phyloP scores from a whole-genome alignment of 2,888 invertebrate species.

The Tenthredo notha region DNA sequence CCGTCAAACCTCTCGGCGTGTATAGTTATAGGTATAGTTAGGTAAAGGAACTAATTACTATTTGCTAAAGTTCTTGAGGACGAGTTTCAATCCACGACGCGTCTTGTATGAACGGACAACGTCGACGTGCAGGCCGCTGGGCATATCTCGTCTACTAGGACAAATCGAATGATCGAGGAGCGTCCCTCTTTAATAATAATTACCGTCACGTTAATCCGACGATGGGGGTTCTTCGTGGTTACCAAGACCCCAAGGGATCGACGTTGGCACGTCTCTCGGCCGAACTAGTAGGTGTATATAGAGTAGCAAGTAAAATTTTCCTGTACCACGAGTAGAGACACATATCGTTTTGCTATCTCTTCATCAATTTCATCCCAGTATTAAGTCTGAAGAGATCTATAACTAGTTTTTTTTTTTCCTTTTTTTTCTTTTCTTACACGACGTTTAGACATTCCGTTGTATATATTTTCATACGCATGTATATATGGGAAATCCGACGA shows the following conservation, averaged over 20 bases:
- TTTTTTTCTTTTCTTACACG: background rate
- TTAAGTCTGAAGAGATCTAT: background rate
- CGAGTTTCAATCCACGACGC: constrained; percentile 37
- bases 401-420: background rate
- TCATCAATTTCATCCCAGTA: background rate
- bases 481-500: background rate
- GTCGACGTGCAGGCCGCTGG: constrained; percentile 17
- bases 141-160: constrained; percentile 45
- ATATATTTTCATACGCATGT: background rate
- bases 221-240: constrained; percentile 30
- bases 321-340: background rate
- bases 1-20: constrained; percentile 29
- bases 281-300: background rate
- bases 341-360: background rate
- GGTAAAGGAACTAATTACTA: constrained; percentile 48
- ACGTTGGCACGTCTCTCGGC: constrained; percentile 41
- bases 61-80: constrained; percentile 45
- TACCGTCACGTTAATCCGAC: constrained; percentile 50
- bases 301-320: background rate
- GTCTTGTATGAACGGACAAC: constrained; percentile 22
- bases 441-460: background rate
- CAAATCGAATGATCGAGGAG: constrained; percentile 52
- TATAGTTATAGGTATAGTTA: background rate
- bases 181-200: constrained; percentile 52
- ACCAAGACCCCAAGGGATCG: constrained; percentile 38